phyloP scores from a whole-genome alignment of 2,888 invertebrate genomes.

The Melanostoma mellinum region DNA sequence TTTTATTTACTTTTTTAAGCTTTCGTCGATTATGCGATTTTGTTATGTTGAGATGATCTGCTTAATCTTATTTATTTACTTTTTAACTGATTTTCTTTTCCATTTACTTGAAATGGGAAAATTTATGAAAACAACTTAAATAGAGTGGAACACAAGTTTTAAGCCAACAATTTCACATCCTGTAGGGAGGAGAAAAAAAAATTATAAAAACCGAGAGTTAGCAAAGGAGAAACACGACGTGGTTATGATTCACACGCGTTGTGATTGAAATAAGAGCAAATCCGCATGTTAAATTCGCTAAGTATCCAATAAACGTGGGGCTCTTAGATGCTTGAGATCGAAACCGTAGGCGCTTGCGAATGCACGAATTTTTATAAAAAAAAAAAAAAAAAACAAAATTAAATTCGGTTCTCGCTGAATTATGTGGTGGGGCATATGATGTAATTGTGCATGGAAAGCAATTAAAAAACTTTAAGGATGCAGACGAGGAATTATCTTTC shows the following conservation, averaged over 20 bases:
- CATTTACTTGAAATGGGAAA: slow-evolving; percentile 31
- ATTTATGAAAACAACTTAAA: slow-evolving; percentile 54
- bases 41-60: slow-evolving; percentile 46
- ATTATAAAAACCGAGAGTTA: background rate
- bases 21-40: slow-evolving; percentile 37
- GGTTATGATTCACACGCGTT: slow-evolving; percentile 31
- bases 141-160: slow-evolving; percentile 68
- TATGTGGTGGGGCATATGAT: slow-evolving; percentile 20
- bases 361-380: no score
- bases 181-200: slow-evolving; percentile 65
- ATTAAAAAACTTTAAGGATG: slow-evolving; percentile 4
- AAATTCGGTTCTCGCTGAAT: background rate
- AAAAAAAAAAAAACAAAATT: no score
- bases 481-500: slow-evolving; percentile 40
- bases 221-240: slow-evolving; percentile 12
- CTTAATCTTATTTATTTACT: slow-evolving; percentile 44
- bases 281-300: no score
- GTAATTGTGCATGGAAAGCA: slow-evolving; percentile 44
- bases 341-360: no score
- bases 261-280: no score
- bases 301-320: no score
- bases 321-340: no score
- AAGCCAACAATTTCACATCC: slow-evolving; percentile 75
- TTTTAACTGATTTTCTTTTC: slow-evolving; percentile 45
- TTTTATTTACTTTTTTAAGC: slow-evolving; percentile 9